A percentile compares a stretch with the other conserved stretches of the same genome.
phyloP scores from a whole-genome alignment of 2,797 vertebrate genomes.

The Acipenser oxyrinchus region DNA sequence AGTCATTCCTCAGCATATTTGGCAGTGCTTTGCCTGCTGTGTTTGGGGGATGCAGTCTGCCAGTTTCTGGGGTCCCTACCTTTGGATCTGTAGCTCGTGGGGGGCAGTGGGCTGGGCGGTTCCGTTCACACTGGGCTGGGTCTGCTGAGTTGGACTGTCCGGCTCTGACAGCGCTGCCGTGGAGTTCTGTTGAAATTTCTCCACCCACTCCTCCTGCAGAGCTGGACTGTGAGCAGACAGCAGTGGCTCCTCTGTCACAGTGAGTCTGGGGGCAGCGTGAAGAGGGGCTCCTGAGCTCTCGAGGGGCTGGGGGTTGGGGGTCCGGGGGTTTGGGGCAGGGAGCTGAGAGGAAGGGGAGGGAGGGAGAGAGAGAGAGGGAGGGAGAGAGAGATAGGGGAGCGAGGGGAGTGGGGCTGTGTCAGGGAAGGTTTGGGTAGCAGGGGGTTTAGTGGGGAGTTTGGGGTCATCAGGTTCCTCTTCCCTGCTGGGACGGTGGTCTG shows the following conservation, averaged over 20 bases:
- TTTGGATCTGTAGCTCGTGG: slow-evolving; percentile 25
- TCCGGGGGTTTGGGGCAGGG: too few species aligned
- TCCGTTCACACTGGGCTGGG: slow-evolving; percentile 30
- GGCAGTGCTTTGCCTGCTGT: slow-evolving; percentile 6
- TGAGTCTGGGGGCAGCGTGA: not conserved
- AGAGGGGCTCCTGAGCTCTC: not conserved
- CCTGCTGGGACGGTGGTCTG: not conserved
- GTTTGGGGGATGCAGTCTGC: slow-evolving; percentile 12
- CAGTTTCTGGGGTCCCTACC: slow-evolving; percentile 14
- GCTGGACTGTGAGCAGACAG: slow-evolving; percentile 51
- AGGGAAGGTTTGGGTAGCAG: not conserved
- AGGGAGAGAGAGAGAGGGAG: too few species aligned
- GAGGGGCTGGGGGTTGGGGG: too few species aligned
- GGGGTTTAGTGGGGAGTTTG: not conserved
- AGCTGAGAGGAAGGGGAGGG: too few species aligned
- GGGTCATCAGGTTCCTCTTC: not conserved
- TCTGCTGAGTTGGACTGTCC: slow-evolving; percentile 29
- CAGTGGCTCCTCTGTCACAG: slow-evolving; percentile 43
- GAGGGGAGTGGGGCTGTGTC: not conserved
- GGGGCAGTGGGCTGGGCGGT: not conserved
- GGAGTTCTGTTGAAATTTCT: slow-evolving; percentile 35
- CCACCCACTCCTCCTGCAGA: slow-evolving; percentile 53
- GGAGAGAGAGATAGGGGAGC: too few species aligned
- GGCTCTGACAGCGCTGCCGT: slow-evolving; percentile 14
- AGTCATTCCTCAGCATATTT: not conserved